These are phyloP conservation scores for western clawed frog (Xenopus tropicalis) DNA, from an alignment of 2,113 vertebrate species.

Conservation along the genomic window DNA sequence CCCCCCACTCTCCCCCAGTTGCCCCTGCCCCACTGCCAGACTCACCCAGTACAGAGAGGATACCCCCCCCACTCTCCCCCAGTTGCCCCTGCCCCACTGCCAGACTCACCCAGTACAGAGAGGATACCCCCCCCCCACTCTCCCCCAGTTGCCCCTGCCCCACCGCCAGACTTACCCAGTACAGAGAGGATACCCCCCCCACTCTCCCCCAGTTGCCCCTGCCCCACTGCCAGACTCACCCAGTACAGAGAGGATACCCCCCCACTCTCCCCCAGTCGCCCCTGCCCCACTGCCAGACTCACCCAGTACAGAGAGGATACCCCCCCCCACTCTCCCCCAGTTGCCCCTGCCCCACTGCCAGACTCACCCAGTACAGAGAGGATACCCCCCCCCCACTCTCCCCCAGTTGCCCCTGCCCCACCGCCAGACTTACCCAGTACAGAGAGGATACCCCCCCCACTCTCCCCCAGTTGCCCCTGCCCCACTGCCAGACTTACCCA, in stretches of 20 bases:
- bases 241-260: constrained; percentile 40
- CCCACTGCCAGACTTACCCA: constrained; percentile 46
- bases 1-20: not conserved
- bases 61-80: not conserved
- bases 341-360: not conserved
- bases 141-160: not conserved
- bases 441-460: constrained; percentile 26
- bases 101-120: constrained; percentile 16
- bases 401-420: not conserved
- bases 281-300: constrained; percentile 30
- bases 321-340: not conserved
- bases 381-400: constrained; percentile 3
- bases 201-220: not conserved
- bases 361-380: constrained; percentile 50
- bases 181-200: too few species aligned
- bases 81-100: too few species aligned
- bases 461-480: not conserved
- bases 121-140: not conserved
- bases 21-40: not conserved
- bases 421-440: constrained; percentile 47
- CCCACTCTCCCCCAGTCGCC: too few species aligned
- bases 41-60: not conserved
- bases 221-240: constrained; percentile 42
- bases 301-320: constrained; percentile 47
- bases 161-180: too few species aligned